phyloP scores from a whole-genome alignment of 2,797 vertebrate species.

The Propithecus deckenii region DNA sequence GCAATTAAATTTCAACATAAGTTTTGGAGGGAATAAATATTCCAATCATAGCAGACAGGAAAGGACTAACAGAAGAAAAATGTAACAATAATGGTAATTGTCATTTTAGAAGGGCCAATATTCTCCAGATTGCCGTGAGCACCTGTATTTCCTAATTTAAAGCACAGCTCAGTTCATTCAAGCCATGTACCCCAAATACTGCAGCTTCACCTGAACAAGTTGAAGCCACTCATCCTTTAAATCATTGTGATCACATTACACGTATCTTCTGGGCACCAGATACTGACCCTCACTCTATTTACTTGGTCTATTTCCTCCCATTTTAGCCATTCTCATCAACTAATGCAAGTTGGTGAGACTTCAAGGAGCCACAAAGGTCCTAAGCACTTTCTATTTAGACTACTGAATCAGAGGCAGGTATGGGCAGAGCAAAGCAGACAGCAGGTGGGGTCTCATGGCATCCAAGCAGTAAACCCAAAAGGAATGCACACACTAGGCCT shows the following conservation, averaged over 20 bases:
- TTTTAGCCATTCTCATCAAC: too few relatives aligned
- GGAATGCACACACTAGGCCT: neutral
- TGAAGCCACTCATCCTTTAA: neutral
- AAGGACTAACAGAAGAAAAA: neutral
- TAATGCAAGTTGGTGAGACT: too few relatives aligned
- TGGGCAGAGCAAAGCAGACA: neutral
- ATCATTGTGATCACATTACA: neutral
- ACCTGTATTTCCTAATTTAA: neutral
- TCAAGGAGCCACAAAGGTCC: neutral
- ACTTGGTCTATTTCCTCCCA: too few relatives aligned
- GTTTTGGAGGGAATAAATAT: neutral
- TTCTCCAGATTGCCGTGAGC: neutral
- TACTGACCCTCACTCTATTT: neutral
- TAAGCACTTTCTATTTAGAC: neutral
- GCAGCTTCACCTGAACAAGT: neutral
- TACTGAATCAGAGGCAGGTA: neutral
- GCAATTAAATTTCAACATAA: neutral
- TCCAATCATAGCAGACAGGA: neutral
- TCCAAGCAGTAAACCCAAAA: neutral
- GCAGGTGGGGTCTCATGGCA: neutral
- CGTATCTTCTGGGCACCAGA: neutral
- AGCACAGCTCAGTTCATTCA: neutral
- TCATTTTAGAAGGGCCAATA: neutral
- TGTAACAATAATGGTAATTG: neutral
- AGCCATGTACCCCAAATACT: neutral